These are phyloP conservation scores for Gasterosteus nipponicus DNA, from an alignment of 2,113 vertebrate species.

Conservation along the genomic window DNA sequence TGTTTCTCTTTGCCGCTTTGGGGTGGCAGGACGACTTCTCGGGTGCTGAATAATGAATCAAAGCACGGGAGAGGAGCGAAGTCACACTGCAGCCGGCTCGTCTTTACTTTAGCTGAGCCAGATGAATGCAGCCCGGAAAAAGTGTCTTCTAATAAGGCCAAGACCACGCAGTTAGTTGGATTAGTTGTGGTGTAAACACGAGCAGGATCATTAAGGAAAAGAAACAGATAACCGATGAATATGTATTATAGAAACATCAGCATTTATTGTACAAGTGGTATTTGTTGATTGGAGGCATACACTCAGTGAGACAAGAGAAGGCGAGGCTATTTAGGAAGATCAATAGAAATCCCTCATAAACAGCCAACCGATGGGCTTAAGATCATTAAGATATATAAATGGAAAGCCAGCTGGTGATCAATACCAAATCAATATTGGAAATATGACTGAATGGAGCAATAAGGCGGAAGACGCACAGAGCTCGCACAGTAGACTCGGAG, in stretches of 20 bases:
- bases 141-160: conserved; percentile 43
- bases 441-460: conserved; percentile 17
- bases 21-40: conserved; percentile 75
- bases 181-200: conserved; percentile 11
- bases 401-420: conserved; percentile 54
- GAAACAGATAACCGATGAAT: conserved; percentile 25
- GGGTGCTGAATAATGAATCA: conserved; percentile 83
- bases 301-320: conserved; percentile 30
- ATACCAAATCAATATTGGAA: conserved; percentile 57
- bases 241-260: conserved; percentile 41
- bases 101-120: conserved; percentile 60
- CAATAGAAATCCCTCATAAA: conserved; percentile 64
- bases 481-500: conserved; percentile 37
- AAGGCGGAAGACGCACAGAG: conserved; percentile 8
- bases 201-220: conserved; percentile 11
- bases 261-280: conserved; percentile 39
- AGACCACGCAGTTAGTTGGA: conserved; percentile 37
- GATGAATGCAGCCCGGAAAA: conserved; percentile 51
- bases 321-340: conserved; percentile 46
- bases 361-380: conserved; percentile 54
- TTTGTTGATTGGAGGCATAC: conserved; percentile 21
- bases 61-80: conserved; percentile 75
- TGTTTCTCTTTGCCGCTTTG: conserved; percentile 64
- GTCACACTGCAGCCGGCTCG: conserved; percentile 74
- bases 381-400: conserved; percentile 46